Evolutionary conservation across 2,797 vertebrate species (phyloP).

Genomic region (Falco rusticolus): DNA sequence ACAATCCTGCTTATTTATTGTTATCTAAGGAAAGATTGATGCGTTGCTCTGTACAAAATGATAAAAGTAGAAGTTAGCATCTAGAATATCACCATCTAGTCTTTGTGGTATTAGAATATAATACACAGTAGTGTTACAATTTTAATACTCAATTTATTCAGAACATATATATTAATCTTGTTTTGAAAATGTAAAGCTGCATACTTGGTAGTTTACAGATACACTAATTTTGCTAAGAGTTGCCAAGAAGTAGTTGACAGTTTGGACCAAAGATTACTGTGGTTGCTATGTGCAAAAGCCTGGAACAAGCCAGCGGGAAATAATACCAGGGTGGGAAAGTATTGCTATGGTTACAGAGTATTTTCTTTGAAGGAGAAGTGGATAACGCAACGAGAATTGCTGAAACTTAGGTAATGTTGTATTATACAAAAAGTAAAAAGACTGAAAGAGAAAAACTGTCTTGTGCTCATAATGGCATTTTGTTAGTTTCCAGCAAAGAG

Average conservation of each 20-base stretch:
- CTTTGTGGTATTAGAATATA: not conserved
- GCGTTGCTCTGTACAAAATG: not conserved
- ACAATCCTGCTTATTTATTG: not conserved
- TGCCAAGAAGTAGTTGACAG: constrained; percentile 53
- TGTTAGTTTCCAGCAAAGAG: constrained; percentile 50
- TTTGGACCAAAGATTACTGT: constrained; percentile 52
- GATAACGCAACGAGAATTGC: constrained; percentile 51
- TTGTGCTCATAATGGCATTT: constrained; percentile 40
- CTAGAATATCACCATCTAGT: not conserved
- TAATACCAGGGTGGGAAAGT: constrained; percentile 71
- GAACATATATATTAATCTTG: not conserved
- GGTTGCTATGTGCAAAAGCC: constrained; percentile 68
- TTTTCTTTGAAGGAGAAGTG: constrained; percentile 69
- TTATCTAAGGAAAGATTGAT: not conserved
- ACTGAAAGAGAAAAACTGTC: constrained; percentile 51
- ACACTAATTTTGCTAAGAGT: constrained; percentile 21
- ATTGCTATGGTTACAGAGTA: constrained; percentile 72
- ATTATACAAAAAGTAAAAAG: constrained; percentile 40
- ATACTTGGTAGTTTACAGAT: constrained; percentile 41
- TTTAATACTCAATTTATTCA: not conserved
- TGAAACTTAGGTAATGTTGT: constrained; percentile 57
- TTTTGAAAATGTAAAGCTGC: constrained; percentile 30
- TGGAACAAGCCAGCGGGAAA: constrained; percentile 69
- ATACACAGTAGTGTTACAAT: rapidly evolving
- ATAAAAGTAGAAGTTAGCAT: not conserved